phyloP scores from a whole-genome alignment of 1,140 invertebrate species.

The Aphelenchoides besseyi region DNA sequence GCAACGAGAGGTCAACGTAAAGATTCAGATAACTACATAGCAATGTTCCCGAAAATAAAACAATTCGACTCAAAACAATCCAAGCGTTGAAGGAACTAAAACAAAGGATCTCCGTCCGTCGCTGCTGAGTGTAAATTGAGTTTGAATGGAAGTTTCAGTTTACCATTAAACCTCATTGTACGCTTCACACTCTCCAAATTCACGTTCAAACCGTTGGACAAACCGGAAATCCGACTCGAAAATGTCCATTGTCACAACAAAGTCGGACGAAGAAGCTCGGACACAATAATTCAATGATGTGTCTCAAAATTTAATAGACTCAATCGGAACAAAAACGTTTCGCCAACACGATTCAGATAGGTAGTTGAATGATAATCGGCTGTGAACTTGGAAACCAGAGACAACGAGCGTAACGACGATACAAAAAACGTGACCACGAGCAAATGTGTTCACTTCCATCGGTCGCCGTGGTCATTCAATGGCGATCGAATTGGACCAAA shows the following conservation, averaged over 20 bases:
- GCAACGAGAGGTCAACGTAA: not conserved
- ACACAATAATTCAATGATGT: not conserved
- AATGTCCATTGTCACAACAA: too few relatives aligned
- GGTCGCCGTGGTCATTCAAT: not conserved
- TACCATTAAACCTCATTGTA: not conserved
- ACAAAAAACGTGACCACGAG: not conserved
- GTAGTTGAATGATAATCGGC: too few relatives aligned
- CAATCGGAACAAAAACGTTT: not conserved
- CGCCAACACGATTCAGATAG: too few relatives aligned
- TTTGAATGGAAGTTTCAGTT: too few relatives aligned
- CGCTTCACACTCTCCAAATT: not conserved
- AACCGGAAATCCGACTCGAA: too few relatives aligned
- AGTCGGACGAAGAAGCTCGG: too few relatives aligned
- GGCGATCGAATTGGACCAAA: too few relatives aligned
- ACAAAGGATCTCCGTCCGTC: too few relatives aligned
- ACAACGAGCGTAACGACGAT: not conserved
- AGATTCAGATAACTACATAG: not conserved
- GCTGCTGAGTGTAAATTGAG: too few relatives aligned
- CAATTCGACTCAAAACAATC: not conserved
- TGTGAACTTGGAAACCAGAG: too few relatives aligned
- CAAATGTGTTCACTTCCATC: not conserved
- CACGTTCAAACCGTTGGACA: too few relatives aligned
- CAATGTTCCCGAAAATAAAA: too few relatives aligned
- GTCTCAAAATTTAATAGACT: not conserved
- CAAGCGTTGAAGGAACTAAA: not conserved